These are phyloP conservation scores for Pogonocherus hispidulus DNA, from an alignment of 2,888 invertebrate species.

Conservation along the genomic window DNA sequence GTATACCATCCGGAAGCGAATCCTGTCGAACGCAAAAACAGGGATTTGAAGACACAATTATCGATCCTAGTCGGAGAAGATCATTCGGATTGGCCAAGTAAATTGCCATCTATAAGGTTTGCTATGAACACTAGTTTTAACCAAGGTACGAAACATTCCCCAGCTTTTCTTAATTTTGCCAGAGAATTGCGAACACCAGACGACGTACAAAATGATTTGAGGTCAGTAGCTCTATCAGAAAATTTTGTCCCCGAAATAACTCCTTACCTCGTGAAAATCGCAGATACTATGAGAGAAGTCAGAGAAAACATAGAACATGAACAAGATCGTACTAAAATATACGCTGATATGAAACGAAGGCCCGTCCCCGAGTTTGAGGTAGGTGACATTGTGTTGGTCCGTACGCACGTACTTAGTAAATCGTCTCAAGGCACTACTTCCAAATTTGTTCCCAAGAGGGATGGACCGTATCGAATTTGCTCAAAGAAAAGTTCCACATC, in stretches of 20 bases:
- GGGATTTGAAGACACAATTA: conserved; percentile 59
- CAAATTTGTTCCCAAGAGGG: conserved; percentile 13
- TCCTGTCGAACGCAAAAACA: conserved; percentile 49
- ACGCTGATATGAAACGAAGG: conserved; percentile 2
- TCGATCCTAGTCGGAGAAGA: conserved; percentile 54
- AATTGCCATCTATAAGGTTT: conserved; percentile 61
- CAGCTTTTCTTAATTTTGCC: conserved; percentile 61
- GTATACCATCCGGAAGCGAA: conserved; percentile 50
- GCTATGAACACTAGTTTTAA: conserved; percentile 61
- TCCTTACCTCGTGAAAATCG: background rate
- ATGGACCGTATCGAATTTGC: conserved; percentile 12
- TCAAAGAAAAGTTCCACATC: conserved; percentile 1
- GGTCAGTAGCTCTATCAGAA: background rate
- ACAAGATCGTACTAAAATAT: conserved; percentile 11
- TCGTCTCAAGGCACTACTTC: conserved; percentile 1
- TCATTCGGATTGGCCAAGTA: conserved; percentile 58
- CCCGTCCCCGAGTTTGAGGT: background rate
- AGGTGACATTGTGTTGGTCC: conserved; percentile 13
- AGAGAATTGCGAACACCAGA: conserved; percentile 60
- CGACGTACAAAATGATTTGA: conserved; percentile 47
- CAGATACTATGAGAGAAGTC: background rate
- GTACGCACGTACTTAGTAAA: conserved; percentile 1
- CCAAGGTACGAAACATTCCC: conserved; percentile 54
- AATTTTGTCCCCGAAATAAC: conserved; percentile 18
- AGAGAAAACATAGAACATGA: conserved; percentile 2